Base-by-base conservation (phyloP, 1,140 invertebrate species). In the Tyrophagus putrescentiae region DNA sequence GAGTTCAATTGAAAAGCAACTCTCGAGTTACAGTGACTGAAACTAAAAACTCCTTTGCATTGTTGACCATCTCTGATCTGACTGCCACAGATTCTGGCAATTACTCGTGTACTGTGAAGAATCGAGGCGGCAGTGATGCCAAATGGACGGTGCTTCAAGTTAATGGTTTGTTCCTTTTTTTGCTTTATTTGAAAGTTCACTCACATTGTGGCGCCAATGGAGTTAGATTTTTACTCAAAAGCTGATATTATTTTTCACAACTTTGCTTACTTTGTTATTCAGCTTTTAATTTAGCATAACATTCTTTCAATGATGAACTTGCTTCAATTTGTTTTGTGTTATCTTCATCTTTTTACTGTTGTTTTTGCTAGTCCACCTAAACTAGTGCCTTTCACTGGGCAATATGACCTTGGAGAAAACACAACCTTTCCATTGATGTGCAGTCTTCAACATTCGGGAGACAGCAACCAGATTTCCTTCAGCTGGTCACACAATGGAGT, bases 81-180 rank as follows among this genome's bases (percentile, higher is more conserved):
- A 3, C 6, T 11, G 50, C 16, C 2, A 59, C 3, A 33, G 57
- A 59, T 59, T 42, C 41, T 2, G 57, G 57, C 1, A 59, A 3
- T 28, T 59, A 59, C 36, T 13, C 4, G 7, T 59, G 57, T 29
- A 1, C 27, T 25, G 57, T 32, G 4, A 13, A 42, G n/a, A 59
- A 59, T 44, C 23, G 41, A 13, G 31, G 28, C 36, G 57, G 57
- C 11, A 44, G 23, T 25, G 39, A 7, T 45, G n/a, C 21, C 4
- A 41, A 18, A 29, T 44, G 21, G 1, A 59, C 41, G 28, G 29
- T 23, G 34, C 41, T 53, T 36, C 2, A 32, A 3, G 39, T 59
- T 21, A 59, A 59, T 45, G 57, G 57, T 59, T 44, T 59, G 57
- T 4, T 52, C n/a, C 11, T 1, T 3, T 59, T 44, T 28, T 25